Evolutionary conservation across 2,797 vertebrate genomes (phyloP), one percentile per base, ranked within the genome.

Genomic region (Hozukius guyotensis): DNA sequence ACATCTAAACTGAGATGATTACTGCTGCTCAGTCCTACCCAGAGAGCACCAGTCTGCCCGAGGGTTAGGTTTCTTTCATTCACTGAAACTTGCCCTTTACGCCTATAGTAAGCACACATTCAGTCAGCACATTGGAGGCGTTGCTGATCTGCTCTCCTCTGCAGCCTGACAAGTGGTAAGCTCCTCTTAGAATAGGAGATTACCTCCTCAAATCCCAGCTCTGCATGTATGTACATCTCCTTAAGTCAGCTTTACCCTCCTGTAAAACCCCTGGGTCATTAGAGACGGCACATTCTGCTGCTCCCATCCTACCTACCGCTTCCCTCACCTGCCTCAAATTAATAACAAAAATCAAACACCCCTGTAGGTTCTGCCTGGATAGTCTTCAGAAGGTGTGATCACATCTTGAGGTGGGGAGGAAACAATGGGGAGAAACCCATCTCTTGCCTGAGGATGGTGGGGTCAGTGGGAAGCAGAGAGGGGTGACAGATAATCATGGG

Each of bases 131-230:
- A 73, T 64, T 82, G 71, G 75, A 89, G 85, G 80, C 56, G 22
- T 72, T 77, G 75, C 68, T 86, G 87, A 92, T 89, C 85, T 72
- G 68, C 81, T 84, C 87, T 88, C 77, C 76, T 72, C 79, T 89
- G 81, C 74, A 90, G 83, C 81, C 89, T 88, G 93, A 92, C 90
- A 92, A 91, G 86, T 89, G 81, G 57, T 94, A 95, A 94, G 88
- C 80, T 88, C 88, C 88, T 94, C 86, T 93, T 87, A 92, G 88
- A 89, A 85, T 68, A 74, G 69, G 78, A 92, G 93, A 95, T 94
- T 95, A 95, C 81, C 12, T 75, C 77, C 56, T 91, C 78, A 93
- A 93, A 95, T 95, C 94, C 94, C 87, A 88, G 92, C 88, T 95
- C 91, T 94, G 92, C 90, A 90, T 85, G 82, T 82, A 90, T 92